Base-by-base conservation (phyloP, 2,797 vertebrate genomes). In the Balearica regulorum region DNA sequence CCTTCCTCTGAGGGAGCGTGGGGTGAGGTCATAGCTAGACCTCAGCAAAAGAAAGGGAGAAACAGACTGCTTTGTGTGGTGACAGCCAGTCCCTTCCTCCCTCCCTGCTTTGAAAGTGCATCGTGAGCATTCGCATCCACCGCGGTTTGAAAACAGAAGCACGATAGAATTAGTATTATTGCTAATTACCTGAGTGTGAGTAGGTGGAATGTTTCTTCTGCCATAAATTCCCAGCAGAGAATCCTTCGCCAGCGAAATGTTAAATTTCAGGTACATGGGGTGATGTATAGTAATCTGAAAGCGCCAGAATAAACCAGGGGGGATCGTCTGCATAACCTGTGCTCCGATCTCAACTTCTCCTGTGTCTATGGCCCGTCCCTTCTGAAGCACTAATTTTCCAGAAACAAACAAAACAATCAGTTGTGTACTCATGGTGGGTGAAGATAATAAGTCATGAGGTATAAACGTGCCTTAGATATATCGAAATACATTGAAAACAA, bases 291-390 rank as follows among this genome's bases (percentile, higher is more conserved):
- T 99, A 91, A 99, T 98, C 94, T 99, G 99, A 97, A 99, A 99
- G 97, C 99, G 99, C 99, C 99, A 99, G 97, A 99, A 99, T 37
- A 99, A 98, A 70, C 99, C 99, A 5, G 99, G 99, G 5, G 99
- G 99, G 86, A 99, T 99, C 8, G 98, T 98, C 96, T 99, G 99
- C 97, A 98, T 99, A 93, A 99, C 99, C 90, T 99, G 99, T 29
- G 98, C 98, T 62, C 99, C 99, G 53, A 99, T 97, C 97, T 99
- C 99, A 65, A 99, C 98, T 97, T 99, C 99, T 78, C 99, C 99
- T 0, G 99, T 98, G 96, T 99, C 99, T 93, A 99, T 99, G 86
- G 99, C 98, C 60, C 98, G 98, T 89, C 99, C 99, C 92, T 98
- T 98, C 98, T 99, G 99, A 98, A 99, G 99, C 87, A 98, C 98